A percentile compares a stretch with the other conserved stretches of the same genome.
phyloP scores from a whole-genome alignment of 2,797 vertebrate genomes.

The Calcarius lapponicus region DNA sequence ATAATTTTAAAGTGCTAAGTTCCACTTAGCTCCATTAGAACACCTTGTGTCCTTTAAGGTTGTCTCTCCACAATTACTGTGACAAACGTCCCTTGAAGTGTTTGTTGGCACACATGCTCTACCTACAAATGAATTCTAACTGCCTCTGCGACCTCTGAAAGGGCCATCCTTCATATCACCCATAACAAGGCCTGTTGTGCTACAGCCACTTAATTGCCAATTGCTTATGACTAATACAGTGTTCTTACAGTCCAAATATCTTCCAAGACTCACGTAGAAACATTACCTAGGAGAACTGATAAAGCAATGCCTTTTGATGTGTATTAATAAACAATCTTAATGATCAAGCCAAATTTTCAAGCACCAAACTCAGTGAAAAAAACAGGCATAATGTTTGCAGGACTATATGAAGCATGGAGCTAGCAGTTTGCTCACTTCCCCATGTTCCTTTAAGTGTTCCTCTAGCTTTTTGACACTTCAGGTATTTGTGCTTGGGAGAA shows the following conservation, averaged over 20 bases:
- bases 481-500: neutral
- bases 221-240: neutral
- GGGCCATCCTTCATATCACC: neutral
- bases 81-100: neutral
- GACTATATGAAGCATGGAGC: neutral
- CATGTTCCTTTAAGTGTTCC: neutral
- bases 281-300: neutral
- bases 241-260: neutral
- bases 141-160: neutral
- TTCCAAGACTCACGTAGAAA: rapidly evolving
- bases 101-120: neutral
- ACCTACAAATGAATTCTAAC: neutral
- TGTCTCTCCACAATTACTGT: neutral
- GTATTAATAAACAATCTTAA: neutral
- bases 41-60: neutral
- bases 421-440: neutral
- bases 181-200: neutral
- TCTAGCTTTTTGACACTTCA: neutral
- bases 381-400: neutral
- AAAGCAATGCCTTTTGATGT: neutral
- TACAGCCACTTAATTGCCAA: neutral
- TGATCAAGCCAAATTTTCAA: neutral
- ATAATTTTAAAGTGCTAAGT: neutral
- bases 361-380: neutral
- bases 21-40: neutral